Evolutionary conservation across 2,797 vertebrate species (phyloP).

Genomic region (Leptatherina wallacei): DNA sequence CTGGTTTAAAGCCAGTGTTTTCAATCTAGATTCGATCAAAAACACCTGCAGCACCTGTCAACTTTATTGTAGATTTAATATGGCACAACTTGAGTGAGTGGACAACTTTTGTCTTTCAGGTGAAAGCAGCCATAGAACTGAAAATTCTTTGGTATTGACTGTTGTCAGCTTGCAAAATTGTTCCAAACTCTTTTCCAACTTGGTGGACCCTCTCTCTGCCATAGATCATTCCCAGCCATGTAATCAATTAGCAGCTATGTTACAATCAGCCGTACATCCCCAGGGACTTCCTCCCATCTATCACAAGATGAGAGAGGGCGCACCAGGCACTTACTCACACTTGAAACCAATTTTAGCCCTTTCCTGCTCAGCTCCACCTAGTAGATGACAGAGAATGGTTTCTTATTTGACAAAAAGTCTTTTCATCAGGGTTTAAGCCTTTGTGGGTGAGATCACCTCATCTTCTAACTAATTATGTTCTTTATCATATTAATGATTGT

Average conservation of each 20-base stretch:
- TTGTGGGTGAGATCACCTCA: constrained; percentile 39
- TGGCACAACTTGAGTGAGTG: constrained; percentile 48
- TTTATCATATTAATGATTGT: constrained; percentile 6
- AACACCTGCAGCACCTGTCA: constrained; percentile 46
- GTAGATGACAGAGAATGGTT: constrained; percentile 67
- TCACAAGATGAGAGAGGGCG: constrained; percentile 70
- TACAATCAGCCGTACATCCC: constrained; percentile 75
- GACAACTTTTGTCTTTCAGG: constrained; percentile 45
- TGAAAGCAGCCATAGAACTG: constrained; percentile 42
- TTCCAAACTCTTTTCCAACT: constrained; percentile 62
- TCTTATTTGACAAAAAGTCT: constrained; percentile 71
- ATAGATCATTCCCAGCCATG: constrained; percentile 69
- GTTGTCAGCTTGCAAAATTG: constrained; percentile 37
- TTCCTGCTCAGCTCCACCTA: constrained; percentile 5
- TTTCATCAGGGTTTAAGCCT: constrained; percentile 64
- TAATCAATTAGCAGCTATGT: constrained; percentile 77
- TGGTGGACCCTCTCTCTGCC: constrained; percentile 32
- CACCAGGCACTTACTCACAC: constrained; percentile 77
- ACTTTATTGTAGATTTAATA: constrained; percentile 53
- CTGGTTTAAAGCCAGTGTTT: constrained; percentile 38
- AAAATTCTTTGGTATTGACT: constrained; percentile 48
- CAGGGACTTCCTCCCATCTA: constrained; percentile 71
- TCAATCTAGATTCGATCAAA: constrained; percentile 52
- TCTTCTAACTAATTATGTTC: constrained; percentile 28
- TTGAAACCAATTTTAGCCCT: constrained; percentile 66